Base-by-base conservation (phyloP, 2,113 vertebrate genomes). In the Sakesphorus luctuosus region DNA sequence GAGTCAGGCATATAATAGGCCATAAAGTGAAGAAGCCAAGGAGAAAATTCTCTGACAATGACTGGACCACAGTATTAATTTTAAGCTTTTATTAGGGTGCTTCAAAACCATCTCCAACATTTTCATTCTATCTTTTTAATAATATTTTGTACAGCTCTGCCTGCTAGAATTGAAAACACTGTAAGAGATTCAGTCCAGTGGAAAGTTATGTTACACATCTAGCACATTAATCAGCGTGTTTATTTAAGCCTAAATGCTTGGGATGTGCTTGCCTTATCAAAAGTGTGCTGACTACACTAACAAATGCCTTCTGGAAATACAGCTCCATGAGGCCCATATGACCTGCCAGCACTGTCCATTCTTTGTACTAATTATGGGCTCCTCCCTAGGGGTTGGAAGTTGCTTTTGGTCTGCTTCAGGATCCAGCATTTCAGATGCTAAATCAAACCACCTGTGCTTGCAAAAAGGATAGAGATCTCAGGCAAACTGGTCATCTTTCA, bases 361-460 rank as follows among this genome's bases (percentile, higher is more conserved):
- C 82, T 89, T 93, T 72, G 65, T 50, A 75, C 65, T 92, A 74
- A 93, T 88, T 87, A 81, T 8, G 7, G 44, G 25, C 29, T 89
- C 47, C 73, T 95, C 85, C 66, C 79, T 68, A 43, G 44, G 25
- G 79, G 3, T 16, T 93, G 76, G 61, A 96, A 87, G 65, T 72
- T 84, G 25, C 46, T 75, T 96, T 95, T 63, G 18, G 56, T 89
- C 75, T 90, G 29, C 52, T 78, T 93, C 80, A 94, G 36, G 44
- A 63, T 65, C 73, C 73, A 95, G 6, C 0, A 0, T 90, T 93
- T 93, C 80, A 92, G 65, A 92, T 89, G 80, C 28, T 95, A 96
- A 92, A 96, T 72, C 88, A 84, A 95, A 95, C 85, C 85, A 96
- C 92, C 76, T 96, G 72, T 78, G 79, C 43, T 83, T 95, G 85